These are phyloP conservation scores for Chouioia cunea DNA, from an alignment of 2,888 invertebrate species.

Conservation along the genomic window DNA sequence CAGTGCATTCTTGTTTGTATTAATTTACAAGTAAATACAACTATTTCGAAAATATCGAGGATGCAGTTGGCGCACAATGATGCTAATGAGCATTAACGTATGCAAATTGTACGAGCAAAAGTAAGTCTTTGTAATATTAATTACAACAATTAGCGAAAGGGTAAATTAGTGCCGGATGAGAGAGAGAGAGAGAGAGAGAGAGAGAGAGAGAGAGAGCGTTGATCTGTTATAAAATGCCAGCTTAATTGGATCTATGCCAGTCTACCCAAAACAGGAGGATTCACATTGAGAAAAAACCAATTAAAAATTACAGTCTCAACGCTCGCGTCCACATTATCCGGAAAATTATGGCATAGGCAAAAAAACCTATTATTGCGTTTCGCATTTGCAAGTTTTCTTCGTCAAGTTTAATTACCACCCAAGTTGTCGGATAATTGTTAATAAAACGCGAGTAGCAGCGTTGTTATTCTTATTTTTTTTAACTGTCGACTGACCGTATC, in stretches of 20 bases:
- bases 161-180: not conserved
- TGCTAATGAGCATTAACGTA: slow-evolving; percentile 9
- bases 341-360: too few species aligned
- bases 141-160: slow-evolving; percentile 24
- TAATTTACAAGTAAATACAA: too few species aligned
- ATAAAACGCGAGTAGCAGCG: too few species aligned
- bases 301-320: slow-evolving; percentile 7
- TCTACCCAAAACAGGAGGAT: slow-evolving; percentile 2
- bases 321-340: not conserved
- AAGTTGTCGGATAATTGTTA: too few species aligned
- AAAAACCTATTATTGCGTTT: too few species aligned
- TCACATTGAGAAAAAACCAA: slow-evolving; percentile 1
- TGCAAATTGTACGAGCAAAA: slow-evolving; percentile 8
- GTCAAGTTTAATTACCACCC: too few species aligned
- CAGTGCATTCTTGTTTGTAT: too few species aligned
- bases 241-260: slow-evolving; percentile 22
- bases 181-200: too few species aligned
- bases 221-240: slow-evolving; percentile 14
- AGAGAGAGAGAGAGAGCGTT: not conserved
- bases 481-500: too few species aligned
- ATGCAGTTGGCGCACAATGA: slow-evolving; percentile 9
- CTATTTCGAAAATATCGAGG: too few species aligned
- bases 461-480: too few species aligned
- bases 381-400: too few species aligned
- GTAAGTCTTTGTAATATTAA: slow-evolving; percentile 22